These are phyloP conservation scores for Mustela lutreola DNA, from an alignment of 2,113 vertebrate species.

Conservation along the genomic window DNA sequence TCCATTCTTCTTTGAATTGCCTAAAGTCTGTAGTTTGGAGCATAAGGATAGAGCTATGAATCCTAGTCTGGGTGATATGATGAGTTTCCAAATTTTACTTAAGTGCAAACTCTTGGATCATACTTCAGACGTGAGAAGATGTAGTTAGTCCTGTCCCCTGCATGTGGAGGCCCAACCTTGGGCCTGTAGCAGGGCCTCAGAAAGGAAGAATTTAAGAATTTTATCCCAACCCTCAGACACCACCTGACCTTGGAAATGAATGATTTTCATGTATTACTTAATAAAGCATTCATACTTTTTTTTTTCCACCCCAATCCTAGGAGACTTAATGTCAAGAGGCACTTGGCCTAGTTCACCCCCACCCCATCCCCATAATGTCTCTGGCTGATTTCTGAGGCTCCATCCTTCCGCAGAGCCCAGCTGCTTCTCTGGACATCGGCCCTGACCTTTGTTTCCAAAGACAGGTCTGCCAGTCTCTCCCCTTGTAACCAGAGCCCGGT, in stretches of 20 bases:
- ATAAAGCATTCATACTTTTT: too few species aligned
- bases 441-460: background rate
- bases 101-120: background rate
- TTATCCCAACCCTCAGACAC: background rate
- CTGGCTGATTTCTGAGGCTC: background rate
- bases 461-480: background rate
- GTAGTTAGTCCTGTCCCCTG: background rate
- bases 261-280: background rate
- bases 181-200: background rate
- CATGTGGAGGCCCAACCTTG: background rate
- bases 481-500: accelerated
- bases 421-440: background rate
- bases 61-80: background rate
- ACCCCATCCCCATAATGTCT: accelerated
- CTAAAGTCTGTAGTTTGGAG: background rate
- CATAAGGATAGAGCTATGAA: background rate
- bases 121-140: accelerated
- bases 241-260: background rate
- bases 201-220: background rate
- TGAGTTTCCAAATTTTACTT: background rate
- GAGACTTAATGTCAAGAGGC: background rate
- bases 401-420: background rate
- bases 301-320: background rate
- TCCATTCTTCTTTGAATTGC: background rate
- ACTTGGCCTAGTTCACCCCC: background rate